Evolutionary conservation across 2,888 invertebrate species (phyloP).

Genomic region (Thalpophila matura): DNA sequence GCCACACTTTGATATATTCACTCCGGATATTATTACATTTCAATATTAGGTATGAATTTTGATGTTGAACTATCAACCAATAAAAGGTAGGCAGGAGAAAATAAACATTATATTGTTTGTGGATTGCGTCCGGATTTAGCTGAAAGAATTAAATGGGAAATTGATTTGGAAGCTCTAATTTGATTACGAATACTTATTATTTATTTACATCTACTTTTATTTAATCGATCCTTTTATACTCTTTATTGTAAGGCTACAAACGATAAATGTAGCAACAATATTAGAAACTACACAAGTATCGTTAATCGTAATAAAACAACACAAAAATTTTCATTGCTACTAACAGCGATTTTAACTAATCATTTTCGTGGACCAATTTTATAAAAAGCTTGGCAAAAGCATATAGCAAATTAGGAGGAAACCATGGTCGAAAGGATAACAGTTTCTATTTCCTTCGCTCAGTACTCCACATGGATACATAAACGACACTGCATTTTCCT

Average conservation of each 20-base stretch:
- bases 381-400: slow-evolving; percentile 6
- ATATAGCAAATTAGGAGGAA: not conserved
- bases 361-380: not conserved
- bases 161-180: not conserved
- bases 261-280: too few relatives aligned
- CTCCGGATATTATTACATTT: slow-evolving; percentile 3
- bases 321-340: too few relatives aligned
- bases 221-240: too few relatives aligned
- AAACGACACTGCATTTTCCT: slow-evolving; percentile 38
- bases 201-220: too few relatives aligned
- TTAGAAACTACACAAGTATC: too few relatives aligned
- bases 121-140: not conserved
- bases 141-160: not conserved
- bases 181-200: not conserved
- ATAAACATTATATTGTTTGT: too few relatives aligned
- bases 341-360: too few relatives aligned
- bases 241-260: too few relatives aligned
- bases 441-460: slow-evolving; percentile 14
- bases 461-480: slow-evolving; percentile 19
- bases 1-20: slow-evolving; percentile 9
- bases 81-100: too few relatives aligned
- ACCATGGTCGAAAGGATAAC: slow-evolving; percentile 14
- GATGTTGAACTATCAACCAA: not conserved
- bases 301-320: too few relatives aligned
- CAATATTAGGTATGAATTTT: not conserved